Base-by-base conservation (phyloP, 2,888 invertebrate genomes). In the Chrysopilus asiliformis region DNA sequence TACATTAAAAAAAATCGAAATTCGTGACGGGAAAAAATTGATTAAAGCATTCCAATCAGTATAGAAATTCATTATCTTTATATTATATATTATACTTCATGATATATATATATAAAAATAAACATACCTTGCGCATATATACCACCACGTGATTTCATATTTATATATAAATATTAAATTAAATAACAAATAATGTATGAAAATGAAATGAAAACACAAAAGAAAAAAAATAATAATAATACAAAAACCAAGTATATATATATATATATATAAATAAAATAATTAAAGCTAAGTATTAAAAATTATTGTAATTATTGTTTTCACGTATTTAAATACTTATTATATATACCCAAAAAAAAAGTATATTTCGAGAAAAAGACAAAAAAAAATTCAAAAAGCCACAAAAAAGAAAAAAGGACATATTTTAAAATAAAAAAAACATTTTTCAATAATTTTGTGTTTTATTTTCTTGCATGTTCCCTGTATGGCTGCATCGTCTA, bases 61-160 rank as follows among this genome's bases (percentile, higher is more conserved):
- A n/a, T n/a, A n/a, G n/a, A n/a, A n/a, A n/a, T n/a, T n/a, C n/a
- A n/a, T n/a, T n/a, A n/a, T n/a, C n/a, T n/a, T n/a, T n/a, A n/a
- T n/a, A n/a, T n/a, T n/a, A n/a, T n/a, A n/a, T n/a, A n/a, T n/a
- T n/a, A n/a, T n/a, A n/a, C n/a, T n/a, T n/a, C n/a, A n/a, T n/a
- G n/a, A n/a, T n/a, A n/a, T 32, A n/a, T n/a, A 19, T 12, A 14
- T 18, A 31, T 15, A 31, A 4, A 17, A 4, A 31, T 8, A n/a
- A 18, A 18, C n/a, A 33, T 22, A 19, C 6, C 26, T 27, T n/a
- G n/a, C n/a, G n/a, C n/a, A 17, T 14, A 27, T 24, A 36, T 36
- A 36, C 40, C 40, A 40, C 40, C 40, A 40, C 31, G 40, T 40
- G 40, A 40, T 40, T 40, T 40, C 40, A 40, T 40, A 40, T 31